phyloP scores from a whole-genome alignment of 2,113 vertebrate species.

The Alligator sinensis region DNA sequence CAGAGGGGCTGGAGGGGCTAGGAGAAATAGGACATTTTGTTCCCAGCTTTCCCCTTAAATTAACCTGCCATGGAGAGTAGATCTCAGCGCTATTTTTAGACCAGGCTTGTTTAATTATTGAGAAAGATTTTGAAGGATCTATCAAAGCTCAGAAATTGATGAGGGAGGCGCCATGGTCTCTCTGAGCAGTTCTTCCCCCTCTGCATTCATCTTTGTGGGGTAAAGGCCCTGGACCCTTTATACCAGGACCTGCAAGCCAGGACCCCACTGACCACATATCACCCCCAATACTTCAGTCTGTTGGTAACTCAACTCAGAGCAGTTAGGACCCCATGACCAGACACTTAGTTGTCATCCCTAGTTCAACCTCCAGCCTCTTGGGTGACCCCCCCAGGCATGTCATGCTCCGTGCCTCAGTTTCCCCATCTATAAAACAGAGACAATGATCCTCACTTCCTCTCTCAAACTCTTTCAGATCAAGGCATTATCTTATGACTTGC shows the following conservation, averaged over 20 bases:
- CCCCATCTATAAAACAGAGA: neutral
- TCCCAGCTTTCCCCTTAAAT: slow-evolving; percentile 41
- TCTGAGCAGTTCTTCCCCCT: neutral
- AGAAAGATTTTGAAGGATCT: slow-evolving; percentile 44
- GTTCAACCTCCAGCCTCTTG: neutral
- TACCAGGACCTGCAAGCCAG: neutral
- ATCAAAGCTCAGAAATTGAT: neutral
- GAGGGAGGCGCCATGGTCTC: neutral
- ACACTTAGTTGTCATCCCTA: neutral
- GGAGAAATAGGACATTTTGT: neutral
- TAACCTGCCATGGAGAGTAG: slow-evolving; percentile 37
- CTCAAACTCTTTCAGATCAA: neutral
- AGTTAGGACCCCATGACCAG: too few relatives aligned
- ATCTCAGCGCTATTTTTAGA: slow-evolving; percentile 60
- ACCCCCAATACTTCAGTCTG: neutral
- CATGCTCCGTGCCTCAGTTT: neutral
- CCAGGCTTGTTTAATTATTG: slow-evolving; percentile 67
- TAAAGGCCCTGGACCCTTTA: neutral
- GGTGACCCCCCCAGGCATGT: neutral
- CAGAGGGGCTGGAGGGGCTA: neutral
- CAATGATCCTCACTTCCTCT: neutral
- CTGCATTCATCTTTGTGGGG: neutral
- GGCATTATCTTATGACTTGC: neutral
- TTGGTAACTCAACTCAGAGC: neutral
- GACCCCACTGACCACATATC: neutral